Evolutionary conservation across 2,797 vertebrate species (phyloP).

Genomic region (Argya squamiceps): DNA sequence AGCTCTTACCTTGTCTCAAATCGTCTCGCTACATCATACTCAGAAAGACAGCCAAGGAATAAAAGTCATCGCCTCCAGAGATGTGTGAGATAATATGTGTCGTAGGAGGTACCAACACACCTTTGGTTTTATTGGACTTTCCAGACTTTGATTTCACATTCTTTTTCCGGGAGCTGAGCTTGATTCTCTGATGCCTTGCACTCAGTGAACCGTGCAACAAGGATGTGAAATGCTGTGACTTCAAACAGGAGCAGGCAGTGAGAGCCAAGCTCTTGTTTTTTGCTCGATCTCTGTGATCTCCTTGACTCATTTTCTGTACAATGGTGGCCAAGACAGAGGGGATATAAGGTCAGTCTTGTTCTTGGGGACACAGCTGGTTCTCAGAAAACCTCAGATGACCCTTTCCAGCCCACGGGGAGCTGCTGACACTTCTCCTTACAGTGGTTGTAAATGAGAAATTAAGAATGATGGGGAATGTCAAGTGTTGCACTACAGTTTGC

Average conservation of each 20-base stretch:
- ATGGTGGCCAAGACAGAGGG: neutral
- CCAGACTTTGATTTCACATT: conserved; percentile 21
- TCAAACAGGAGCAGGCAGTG: neutral
- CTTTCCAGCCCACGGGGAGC: neutral
- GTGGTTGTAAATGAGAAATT: neutral
- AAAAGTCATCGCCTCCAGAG: neutral
- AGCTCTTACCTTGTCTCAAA: neutral
- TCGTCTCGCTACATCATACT: neutral
- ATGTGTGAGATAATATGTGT: neutral
- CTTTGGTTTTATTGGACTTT: conserved; percentile 30
- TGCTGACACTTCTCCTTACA: neutral
- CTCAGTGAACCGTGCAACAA: neutral
- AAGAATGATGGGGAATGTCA: neutral
- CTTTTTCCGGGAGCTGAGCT: neutral
- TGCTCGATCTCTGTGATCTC: neutral
- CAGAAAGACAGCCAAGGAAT: neutral
- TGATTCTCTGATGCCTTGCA: neutral
- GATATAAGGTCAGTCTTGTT: neutral
- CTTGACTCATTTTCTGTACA: neutral
- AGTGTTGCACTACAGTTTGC: neutral
- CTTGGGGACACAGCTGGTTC: neutral
- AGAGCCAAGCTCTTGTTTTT: neutral
- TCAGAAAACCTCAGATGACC: neutral
- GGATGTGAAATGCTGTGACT: neutral
- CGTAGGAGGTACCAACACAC: neutral